These are phyloP conservation scores for Columba janthina DNA, from an alignment of 2,113 vertebrate genomes.

Conservation along the genomic window DNA sequence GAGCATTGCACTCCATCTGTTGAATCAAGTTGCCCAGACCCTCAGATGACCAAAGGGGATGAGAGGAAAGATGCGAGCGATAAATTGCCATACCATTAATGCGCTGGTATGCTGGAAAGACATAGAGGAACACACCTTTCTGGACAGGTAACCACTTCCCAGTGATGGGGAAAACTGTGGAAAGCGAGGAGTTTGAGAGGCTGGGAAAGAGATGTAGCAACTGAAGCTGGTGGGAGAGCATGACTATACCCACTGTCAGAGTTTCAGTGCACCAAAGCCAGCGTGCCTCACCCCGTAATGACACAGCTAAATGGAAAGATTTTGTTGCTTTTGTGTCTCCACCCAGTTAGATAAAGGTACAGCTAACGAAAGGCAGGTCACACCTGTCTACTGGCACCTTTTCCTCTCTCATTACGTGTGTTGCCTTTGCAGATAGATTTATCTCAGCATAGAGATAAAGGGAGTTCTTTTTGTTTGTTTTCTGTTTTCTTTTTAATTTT, in stretches of 20 bases:
- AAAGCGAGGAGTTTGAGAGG: not conserved
- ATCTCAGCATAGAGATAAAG: not conserved
- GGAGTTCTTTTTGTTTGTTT: slow-evolving; percentile 19
- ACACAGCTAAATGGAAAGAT: slow-evolving; percentile 66
- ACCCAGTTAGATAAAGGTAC: slow-evolving; percentile 65
- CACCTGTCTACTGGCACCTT: slow-evolving; percentile 66
- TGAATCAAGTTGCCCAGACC: not conserved
- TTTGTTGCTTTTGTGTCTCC: slow-evolving; percentile 59
- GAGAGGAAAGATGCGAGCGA: not conserved
- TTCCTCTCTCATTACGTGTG: slow-evolving; percentile 22
- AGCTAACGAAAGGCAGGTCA: slow-evolving; percentile 56
- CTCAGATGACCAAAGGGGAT: not conserved
- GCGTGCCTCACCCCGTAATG: slow-evolving; percentile 62
- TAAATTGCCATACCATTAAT: rapidly evolving
- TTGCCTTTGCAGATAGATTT: slow-evolving; percentile 38
- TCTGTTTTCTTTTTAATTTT: slow-evolving; percentile 25
- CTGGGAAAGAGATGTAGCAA: slow-evolving; percentile 42
- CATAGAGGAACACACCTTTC: not conserved
- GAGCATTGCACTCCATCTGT: not conserved
- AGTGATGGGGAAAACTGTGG: not conserved
- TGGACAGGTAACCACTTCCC: not conserved
- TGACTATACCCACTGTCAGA: slow-evolving; percentile 63
- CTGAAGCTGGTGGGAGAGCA: slow-evolving; percentile 26
- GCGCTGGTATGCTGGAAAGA: not conserved
- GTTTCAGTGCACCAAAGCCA: slow-evolving; percentile 61